phyloP scores from a whole-genome alignment of 2,888 invertebrate species.

The Fragum sueziense region DNA sequence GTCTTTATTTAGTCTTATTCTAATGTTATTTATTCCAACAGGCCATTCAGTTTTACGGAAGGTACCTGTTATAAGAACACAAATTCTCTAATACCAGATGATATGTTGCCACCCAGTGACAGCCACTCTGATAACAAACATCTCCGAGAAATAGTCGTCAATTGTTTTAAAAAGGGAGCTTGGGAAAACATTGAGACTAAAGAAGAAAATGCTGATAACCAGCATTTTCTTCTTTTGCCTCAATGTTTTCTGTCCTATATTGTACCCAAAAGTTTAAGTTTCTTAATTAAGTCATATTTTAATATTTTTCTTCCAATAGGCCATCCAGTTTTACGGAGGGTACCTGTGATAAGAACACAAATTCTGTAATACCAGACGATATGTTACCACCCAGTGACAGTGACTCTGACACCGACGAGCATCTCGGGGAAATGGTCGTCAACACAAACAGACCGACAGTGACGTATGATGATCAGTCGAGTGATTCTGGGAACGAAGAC shows the following conservation, averaged over 20 bases:
- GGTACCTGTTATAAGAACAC: constrained; percentile 32
- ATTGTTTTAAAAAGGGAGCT: no score
- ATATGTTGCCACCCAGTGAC: constrained; percentile 77
- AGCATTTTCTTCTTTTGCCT: no score
- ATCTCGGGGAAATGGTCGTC: constrained; percentile 65
- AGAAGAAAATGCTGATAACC: no score
- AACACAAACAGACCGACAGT: constrained; percentile 71
- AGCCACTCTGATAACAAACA: constrained; percentile 66
- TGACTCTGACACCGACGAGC: constrained; percentile 65
- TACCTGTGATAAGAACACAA: constrained; percentile 33
- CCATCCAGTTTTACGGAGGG: constrained; percentile 71
- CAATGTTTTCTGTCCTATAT: no score
- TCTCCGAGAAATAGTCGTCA: constrained; percentile 67
- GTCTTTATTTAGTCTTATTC: no score
- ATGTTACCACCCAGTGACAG: constrained; percentile 76
- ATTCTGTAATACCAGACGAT: constrained; percentile 75
- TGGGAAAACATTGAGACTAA: no score
- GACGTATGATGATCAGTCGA: constrained; percentile 59
- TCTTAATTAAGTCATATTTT: no score
- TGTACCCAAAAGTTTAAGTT: no score
- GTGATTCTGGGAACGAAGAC: constrained; percentile 19
- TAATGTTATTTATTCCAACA: constrained; percentile 58
- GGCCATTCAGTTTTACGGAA: constrained; percentile 75
- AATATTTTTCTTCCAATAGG: constrained; percentile 68
- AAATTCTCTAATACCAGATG: constrained; percentile 73